Evolutionary conservation across 37 sponge, comb jelly and placozoan species (phyloP).

Genomic region (Oscarella lobularis): DNA sequence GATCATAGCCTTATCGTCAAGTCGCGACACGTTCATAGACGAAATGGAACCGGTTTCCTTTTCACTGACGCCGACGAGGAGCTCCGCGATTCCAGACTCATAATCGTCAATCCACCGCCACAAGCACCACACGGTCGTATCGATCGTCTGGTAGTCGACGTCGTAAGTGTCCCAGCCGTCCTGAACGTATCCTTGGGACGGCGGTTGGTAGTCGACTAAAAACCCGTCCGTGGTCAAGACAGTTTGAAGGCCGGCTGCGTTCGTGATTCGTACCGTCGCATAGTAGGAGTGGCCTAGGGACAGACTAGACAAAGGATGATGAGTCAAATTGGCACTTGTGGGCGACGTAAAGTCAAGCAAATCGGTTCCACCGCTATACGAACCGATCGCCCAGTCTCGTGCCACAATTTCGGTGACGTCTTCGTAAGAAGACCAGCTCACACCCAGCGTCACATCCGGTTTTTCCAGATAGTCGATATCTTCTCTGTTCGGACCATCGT

Average conservation of each 20-base stretch:
- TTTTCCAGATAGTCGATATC: constrained; percentile 5
- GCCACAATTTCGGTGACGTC: constrained; percentile 49
- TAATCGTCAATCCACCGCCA: background rate
- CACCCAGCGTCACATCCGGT: constrained; percentile 11
- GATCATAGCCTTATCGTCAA: background rate
- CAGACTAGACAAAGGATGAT: constrained; percentile 22
- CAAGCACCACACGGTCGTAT: background rate
- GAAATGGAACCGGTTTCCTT: background rate
- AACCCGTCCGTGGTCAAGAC: background rate
- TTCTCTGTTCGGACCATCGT: constrained; percentile 26
- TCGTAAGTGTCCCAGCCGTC: constrained; percentile 2
- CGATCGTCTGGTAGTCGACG: background rate
- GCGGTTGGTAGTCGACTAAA: background rate
- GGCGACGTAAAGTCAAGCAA: constrained; percentile 11
- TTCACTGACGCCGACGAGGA: background rate
- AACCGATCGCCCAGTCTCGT: constrained; percentile 64
- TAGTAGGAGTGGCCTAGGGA: constrained; percentile 24
- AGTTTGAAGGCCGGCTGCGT: constrained; percentile 45
- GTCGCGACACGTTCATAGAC: background rate
- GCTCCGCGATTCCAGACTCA: background rate
- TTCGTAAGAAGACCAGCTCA: constrained; percentile 42
- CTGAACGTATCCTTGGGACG: background rate
- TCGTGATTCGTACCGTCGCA: constrained; percentile 33
- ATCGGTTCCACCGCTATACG: constrained; percentile 16
- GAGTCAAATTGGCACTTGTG: constrained; percentile 12